phyloP scores from a whole-genome alignment of 2,888 invertebrate genomes.

The Synergus japonicus region DNA sequence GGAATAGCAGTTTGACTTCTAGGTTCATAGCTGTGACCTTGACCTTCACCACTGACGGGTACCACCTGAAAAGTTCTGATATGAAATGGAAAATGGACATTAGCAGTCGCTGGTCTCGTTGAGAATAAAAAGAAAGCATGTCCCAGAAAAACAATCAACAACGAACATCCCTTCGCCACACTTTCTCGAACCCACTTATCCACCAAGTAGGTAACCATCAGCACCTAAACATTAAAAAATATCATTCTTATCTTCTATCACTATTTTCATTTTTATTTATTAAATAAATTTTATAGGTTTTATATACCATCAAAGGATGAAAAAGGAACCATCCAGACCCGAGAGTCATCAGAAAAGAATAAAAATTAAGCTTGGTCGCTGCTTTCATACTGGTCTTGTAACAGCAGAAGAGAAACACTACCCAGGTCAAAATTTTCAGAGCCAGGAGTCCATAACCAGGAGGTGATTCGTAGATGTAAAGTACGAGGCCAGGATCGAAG shows the following conservation, averaged over 20 bases:
- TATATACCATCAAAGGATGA: constrained; percentile 69
- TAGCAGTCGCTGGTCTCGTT: constrained; percentile 69
- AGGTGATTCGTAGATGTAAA: constrained; percentile 94
- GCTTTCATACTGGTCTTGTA: constrained; percentile 74
- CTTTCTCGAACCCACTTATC: constrained; percentile 90
- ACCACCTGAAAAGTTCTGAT: constrained; percentile 72
- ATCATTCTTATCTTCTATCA: background rate
- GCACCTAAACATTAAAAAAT: constrained; percentile 80
- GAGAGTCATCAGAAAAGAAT: constrained; percentile 67
- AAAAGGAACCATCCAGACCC: constrained; percentile 72
- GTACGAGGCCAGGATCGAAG: constrained; percentile 94
- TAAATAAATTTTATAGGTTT: constrained; percentile 15
- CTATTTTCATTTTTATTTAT: constrained; percentile 16
- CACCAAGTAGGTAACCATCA: constrained; percentile 82
- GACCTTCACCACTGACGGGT: constrained; percentile 66
- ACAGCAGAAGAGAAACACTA: constrained; percentile 82
- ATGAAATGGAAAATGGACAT: constrained; percentile 72
- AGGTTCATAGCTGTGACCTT: constrained; percentile 71
- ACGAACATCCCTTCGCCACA: constrained; percentile 79
- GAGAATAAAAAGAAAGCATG: constrained; percentile 69
- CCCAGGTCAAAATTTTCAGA: constrained; percentile 88
- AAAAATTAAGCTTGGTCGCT: constrained; percentile 66
- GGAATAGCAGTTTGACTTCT: constrained; percentile 55
- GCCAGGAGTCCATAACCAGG: constrained; percentile 91
- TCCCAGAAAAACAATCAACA: constrained; percentile 69